A percentile compares a stretch with the other conserved stretches of the same genome.
Evolutionary conservation across 2,797 vertebrate species (phyloP).

Genomic region (Centroberyx gerrardi): DNA sequence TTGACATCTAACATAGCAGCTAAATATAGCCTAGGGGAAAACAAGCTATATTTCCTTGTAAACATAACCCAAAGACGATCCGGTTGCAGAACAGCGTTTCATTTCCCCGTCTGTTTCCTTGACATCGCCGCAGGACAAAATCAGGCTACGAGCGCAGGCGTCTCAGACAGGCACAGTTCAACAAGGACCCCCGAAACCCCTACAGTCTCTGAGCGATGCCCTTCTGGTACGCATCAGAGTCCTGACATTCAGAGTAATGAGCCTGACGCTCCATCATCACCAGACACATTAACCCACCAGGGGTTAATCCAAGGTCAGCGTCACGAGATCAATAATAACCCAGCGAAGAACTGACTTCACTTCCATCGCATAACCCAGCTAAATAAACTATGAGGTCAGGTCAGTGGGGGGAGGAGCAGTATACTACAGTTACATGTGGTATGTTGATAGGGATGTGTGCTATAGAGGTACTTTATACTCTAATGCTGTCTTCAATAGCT

Average conservation of each 20-base stretch:
- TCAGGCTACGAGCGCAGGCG: background rate
- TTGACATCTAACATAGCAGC: too few relatives aligned
- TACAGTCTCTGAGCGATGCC: slow-evolving; percentile 10
- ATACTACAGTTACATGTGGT: background rate
- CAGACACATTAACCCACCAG: slow-evolving; percentile 35
- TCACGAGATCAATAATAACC: slow-evolving; percentile 59
- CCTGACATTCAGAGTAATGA: background rate
- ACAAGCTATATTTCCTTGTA: too few relatives aligned
- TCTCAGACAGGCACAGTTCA: slow-evolving; percentile 23
- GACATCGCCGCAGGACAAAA: slow-evolving; percentile 8
- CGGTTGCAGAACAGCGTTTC: too few relatives aligned
- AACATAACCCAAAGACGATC: too few relatives aligned
- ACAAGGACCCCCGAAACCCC: background rate
- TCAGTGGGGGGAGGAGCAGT: background rate
- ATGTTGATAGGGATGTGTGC: background rate
- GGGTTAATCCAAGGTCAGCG: slow-evolving; percentile 51
- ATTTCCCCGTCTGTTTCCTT: background rate
- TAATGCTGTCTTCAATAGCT: too few relatives aligned
- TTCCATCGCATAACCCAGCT: slow-evolving; percentile 17
- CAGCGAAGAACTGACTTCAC: slow-evolving; percentile 21
- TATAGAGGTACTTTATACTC: background rate
- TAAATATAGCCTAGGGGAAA: too few relatives aligned
- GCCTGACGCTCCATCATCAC: slow-evolving; percentile 23
- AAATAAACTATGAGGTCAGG: slow-evolving; percentile 45
- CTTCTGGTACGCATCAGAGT: slow-evolving; percentile 3